Evolutionary conservation across 2,113 vertebrate genomes (phyloP).

Genomic region (Eubucco bourcierii): DNA sequence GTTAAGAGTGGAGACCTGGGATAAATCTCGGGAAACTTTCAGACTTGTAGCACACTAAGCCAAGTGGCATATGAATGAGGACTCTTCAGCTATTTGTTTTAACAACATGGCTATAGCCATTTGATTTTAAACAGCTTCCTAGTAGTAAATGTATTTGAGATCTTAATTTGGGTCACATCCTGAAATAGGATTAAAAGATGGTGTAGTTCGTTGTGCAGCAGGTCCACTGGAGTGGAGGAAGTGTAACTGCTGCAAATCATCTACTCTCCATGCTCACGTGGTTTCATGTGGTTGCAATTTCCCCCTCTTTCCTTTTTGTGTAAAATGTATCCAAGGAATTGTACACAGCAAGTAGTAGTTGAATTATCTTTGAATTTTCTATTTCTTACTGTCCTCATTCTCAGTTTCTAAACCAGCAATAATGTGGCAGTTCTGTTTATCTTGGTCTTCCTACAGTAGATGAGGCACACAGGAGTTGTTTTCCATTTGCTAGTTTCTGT

Average conservation of each 20-base stretch:
- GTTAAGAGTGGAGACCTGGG: neutral
- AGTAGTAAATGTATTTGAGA: neutral
- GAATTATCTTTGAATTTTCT: neutral
- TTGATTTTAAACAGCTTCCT: neutral
- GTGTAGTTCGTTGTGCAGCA: neutral
- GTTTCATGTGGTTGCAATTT: neutral
- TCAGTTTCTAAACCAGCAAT: neutral
- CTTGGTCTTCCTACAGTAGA: neutral
- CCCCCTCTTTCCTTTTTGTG: neutral
- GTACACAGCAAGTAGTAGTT: neutral
- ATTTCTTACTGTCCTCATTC: neutral
- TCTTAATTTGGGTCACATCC: neutral
- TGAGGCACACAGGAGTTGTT: neutral
- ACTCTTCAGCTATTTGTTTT: neutral
- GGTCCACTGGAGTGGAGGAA: neutral
- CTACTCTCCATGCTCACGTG: neutral
- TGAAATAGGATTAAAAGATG: neutral
- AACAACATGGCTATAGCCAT: neutral
- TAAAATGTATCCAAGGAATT: neutral
- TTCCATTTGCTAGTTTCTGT: neutral
- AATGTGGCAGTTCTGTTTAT: neutral
- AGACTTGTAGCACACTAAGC: neutral
- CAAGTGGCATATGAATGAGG: neutral
- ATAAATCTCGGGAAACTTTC: neutral
- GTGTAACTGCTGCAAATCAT: neutral